Evolutionary conservation across 2,113 vertebrate species (phyloP), one percentile per base, ranked within the genome.

Genomic region (Sinocyclocheilus anshuiensis): DNA sequence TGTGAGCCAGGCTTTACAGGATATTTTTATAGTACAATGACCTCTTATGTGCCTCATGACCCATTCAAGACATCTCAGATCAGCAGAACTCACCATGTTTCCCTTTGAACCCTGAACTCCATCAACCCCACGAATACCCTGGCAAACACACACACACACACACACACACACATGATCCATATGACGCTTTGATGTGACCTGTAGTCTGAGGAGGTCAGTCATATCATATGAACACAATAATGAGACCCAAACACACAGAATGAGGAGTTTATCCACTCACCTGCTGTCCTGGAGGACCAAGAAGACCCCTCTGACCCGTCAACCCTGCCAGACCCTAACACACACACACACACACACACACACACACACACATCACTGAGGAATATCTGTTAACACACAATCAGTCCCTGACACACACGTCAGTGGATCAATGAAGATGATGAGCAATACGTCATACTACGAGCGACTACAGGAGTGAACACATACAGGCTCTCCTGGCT

Each of bases 61-160:
- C 50, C 50, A 0, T 11, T 74, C 18, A 10, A 63, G 1, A 7
- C 13, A 22, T n/a, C 33, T 22, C 10, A 61, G 3, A 12, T 77
- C 48, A 16, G 18, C 11, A n/a, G 61, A 80, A 92, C 95, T 6
- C 90, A 98, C 97, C 90, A 94, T 87, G 22, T 97, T 98, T 89
- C 97, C 97, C 91, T 98, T 98, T 86, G 95, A 94, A 3, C 97
- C 97, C 3, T 96, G 95, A 1, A 93, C 91, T 0, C 97, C 97
- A 0, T 98, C 96, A n/a, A 96, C 93, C 74, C 97, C 97, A 1
- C 90, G 91, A 74, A 95, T 90, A 18, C 97, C 97, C 97, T 98
- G 88, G 1, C 0, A 84, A 77, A 61, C n/a, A 72, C 76, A 85
- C 26, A 77, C 7, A 72, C 22, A 45, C 11, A 78, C 22, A 48